Conservation (phyloP, 2,113 vertebrate genomes). For the Actenoides hombroni region DNA sequence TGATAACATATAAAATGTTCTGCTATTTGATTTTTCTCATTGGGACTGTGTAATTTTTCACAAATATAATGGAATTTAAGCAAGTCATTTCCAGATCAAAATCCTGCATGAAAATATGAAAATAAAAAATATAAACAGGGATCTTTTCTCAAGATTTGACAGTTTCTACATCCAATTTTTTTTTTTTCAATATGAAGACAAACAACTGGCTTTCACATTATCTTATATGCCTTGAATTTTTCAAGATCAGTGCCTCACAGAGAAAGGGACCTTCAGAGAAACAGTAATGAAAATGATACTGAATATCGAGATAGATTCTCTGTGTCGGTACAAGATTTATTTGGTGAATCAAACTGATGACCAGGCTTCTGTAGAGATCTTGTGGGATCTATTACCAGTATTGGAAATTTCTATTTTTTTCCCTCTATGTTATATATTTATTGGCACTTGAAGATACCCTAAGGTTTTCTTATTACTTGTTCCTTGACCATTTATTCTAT, state of each 20-base stretch:
- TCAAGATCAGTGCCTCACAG: not conserved
- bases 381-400: not conserved
- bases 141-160: not conserved
- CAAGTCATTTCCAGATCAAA: not conserved
- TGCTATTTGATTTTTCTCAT: not conserved
- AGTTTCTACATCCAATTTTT: not conserved
- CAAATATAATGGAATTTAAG: not conserved
- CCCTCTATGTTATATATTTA: rapidly evolving
- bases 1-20: not conserved
- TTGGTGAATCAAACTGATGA: not conserved
- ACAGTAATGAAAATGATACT: rapidly evolving
- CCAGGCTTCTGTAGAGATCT: not conserved
- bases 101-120: not conserved
- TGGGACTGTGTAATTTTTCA: not conserved
- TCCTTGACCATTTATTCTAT: not conserved
- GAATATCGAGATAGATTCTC: not conserved
- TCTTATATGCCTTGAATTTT: not conserved
- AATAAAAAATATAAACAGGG: not conserved
- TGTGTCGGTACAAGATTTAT: not conserved
- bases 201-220: not conserved
- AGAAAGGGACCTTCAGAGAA: not conserved
- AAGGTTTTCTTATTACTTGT: not conserved
- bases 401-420: not conserved
- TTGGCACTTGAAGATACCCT: not conserved
- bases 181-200: not conserved